phyloP scores from a whole-genome alignment of 2,888 invertebrate species.

The Troides oblongomaculatus region DNA sequence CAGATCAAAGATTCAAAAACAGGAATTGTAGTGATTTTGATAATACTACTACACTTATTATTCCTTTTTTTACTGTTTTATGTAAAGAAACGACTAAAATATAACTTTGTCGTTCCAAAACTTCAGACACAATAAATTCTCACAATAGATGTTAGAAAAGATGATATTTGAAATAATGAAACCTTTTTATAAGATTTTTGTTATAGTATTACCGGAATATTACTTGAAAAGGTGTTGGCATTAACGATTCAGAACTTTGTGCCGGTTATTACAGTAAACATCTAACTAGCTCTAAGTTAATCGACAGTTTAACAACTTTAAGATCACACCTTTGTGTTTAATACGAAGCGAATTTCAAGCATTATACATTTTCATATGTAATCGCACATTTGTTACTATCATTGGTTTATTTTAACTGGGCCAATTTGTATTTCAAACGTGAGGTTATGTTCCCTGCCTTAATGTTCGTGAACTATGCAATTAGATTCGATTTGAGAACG shows the following conservation, averaged over 20 bases:
- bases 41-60: no score
- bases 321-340: neutral
- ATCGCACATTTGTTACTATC: neutral
- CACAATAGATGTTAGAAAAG: no score
- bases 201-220: constrained; percentile 4
- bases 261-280: constrained; percentile 28
- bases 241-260: constrained; percentile 28
- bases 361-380: no score
- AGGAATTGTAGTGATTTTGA: no score
- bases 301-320: constrained; percentile 4
- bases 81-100: no score
- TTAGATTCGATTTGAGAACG: neutral
- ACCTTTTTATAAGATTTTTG: no score
- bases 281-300: constrained; percentile 25
- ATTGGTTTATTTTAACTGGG: neutral
- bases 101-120: no score
- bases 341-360: no score
- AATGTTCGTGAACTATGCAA: neutral
- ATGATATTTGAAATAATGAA: no score
- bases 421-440: neutral
- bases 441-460: neutral
- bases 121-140: no score
- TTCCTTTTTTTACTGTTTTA: no score
- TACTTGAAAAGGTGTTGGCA: neutral
- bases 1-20: no score